A percentile compares a stretch with the other conserved stretches of the same genome.
Evolutionary conservation across 2,888 invertebrate genomes (phyloP).

Genomic region (Caenorhabditis sp.): DNA sequence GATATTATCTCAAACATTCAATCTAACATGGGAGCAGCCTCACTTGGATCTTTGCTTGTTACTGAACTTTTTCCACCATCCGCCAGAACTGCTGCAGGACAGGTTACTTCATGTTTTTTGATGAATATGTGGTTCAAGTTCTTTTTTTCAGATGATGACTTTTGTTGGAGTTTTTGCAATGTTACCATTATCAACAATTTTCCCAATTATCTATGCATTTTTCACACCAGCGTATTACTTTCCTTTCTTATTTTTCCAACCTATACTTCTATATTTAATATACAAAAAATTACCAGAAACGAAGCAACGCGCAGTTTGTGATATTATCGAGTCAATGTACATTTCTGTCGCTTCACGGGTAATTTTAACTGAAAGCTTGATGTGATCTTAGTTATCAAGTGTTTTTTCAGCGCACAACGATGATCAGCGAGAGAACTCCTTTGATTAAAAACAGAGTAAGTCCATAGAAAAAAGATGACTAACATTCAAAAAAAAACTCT

Average conservation of each 20-base stretch:
- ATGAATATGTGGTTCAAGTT: not conserved
- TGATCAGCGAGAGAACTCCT: too few species aligned
- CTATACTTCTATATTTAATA: not conserved
- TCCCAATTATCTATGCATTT: conserved; percentile 13
- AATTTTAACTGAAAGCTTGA: conserved; percentile 10
- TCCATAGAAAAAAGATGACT: too few species aligned
- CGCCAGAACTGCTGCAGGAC: conserved; percentile 24
- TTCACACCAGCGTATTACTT: conserved; percentile 22
- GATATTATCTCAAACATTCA: conserved; percentile 13
- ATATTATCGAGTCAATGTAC: not conserved
- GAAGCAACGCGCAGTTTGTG: not conserved
- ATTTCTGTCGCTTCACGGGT: conserved; percentile 34
- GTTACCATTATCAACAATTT: not conserved
- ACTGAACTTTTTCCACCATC: conserved; percentile 28
- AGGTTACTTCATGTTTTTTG: conserved; percentile 5
- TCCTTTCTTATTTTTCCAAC: not conserved
- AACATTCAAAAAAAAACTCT: too few species aligned
- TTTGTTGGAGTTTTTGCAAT: not conserved
- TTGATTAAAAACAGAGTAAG: too few species aligned
- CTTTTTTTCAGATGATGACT: not conserved
- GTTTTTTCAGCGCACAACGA: not conserved
- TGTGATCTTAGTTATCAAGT: not conserved
- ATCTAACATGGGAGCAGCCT: conserved; percentile 8
- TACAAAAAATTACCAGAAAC: not conserved
- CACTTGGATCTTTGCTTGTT: conserved; percentile 9